Evolutionary conservation across 2,888 invertebrate genomes (phyloP).

Genomic region (Leptopterna dolabrata): DNA sequence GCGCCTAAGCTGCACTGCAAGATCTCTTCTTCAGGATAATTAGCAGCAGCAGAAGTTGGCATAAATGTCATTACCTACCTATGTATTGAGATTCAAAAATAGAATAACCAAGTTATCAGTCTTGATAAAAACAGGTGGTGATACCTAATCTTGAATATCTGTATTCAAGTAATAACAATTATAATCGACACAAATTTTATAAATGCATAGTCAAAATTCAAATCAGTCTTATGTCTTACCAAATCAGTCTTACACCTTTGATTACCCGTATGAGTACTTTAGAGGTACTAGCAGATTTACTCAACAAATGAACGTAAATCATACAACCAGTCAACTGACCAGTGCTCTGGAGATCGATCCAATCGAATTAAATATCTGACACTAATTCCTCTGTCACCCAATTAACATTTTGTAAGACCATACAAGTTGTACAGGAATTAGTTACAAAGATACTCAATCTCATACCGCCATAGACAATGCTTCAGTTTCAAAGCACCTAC

Average conservation of each 20-base stretch:
- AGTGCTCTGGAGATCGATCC: no score
- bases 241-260: constrained; percentile 45
- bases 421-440: no score
- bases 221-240: neutral
- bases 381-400: no score
- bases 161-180: neutral
- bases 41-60: no score
- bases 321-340: no score
- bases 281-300: neutral
- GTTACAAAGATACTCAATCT: no score
- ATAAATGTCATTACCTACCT: no score
- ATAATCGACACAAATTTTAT: neutral
- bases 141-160: neutral
- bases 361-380: no score
- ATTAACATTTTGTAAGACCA: no score
- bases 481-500: no score
- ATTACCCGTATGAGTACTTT: constrained; percentile 38
- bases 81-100: neutral
- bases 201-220: neutral
- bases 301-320: neutral
- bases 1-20: neutral
- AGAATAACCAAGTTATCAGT: neutral
- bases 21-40: no score
- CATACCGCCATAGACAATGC: no score
- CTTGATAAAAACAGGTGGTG: neutral